Percentiles rank a stretch among this genome's conserved stretches.
phyloP scores from a whole-genome alignment of 2,113 vertebrate species.

The Mesitornis unicolor region DNA sequence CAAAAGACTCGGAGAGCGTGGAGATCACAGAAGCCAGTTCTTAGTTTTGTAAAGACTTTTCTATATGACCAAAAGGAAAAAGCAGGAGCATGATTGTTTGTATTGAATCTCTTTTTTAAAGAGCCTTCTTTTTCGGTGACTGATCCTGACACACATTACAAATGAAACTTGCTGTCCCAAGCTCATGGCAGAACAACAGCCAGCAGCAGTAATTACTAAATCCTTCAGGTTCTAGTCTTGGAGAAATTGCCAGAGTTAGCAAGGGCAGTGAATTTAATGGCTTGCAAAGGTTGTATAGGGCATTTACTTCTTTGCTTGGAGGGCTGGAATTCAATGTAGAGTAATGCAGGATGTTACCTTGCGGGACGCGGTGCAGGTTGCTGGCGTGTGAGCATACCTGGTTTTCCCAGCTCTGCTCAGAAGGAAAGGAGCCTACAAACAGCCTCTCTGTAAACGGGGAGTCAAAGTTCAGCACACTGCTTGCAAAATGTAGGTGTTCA shows the following conservation, averaged over 20 bases:
- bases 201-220: slow-evolving; percentile 40
- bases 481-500: neutral
- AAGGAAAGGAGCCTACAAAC: neutral
- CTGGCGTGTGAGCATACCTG: neutral
- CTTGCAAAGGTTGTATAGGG: neutral
- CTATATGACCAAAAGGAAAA: neutral
- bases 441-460: neutral
- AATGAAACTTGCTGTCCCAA: neutral
- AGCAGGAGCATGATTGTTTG: neutral
- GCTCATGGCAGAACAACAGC: slow-evolving; percentile 16
- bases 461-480: neutral
- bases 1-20: neutral
- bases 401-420: neutral
- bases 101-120: neutral
- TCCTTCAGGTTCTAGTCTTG: neutral
- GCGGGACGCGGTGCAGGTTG: neutral
- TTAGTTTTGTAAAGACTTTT: neutral
- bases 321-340: neutral
- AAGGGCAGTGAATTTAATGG: slow-evolving; percentile 13
- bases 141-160: neutral
- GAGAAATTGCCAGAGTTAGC: neutral
- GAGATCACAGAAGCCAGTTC: neutral
- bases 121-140: neutral
- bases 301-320: neutral
- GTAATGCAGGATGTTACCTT: neutral